These are phyloP conservation scores for Nasonia vitripennis DNA, from an alignment of 1,140 invertebrate genomes.

Conservation along the genomic window DNA sequence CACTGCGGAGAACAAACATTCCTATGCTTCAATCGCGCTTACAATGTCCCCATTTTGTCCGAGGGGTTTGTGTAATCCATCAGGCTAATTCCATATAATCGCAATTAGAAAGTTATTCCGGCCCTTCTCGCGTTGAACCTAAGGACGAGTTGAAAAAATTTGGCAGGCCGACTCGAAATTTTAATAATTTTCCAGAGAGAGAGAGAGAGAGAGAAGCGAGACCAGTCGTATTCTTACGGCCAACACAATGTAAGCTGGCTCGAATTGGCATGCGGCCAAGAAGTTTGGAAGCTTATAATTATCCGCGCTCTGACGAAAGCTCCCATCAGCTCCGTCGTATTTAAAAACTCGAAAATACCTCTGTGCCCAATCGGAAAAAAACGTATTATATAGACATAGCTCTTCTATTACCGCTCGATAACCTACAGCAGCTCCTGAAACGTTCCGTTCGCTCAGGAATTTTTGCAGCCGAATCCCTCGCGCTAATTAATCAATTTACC, in stretches of 20 bases:
- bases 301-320: not conserved
- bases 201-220: too few relatives aligned
- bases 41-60: too few relatives aligned
- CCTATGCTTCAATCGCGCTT: too few relatives aligned
- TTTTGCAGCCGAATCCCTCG: not conserved
- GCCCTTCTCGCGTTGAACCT: not conserved
- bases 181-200: too few relatives aligned
- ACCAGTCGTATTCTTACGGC: not conserved
- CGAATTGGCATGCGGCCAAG: not conserved
- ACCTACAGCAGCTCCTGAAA: not conserved
- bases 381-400: too few relatives aligned
- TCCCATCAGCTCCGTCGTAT: not conserved
- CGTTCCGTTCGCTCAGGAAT: not conserved
- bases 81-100: not conserved
- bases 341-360: not conserved
- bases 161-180: too few relatives aligned
- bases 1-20: slow-evolving; percentile 76
- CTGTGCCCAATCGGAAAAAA: too few relatives aligned
- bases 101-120: not conserved
- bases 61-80: slow-evolving; percentile 4
- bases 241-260: not conserved
- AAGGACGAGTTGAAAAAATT: not conserved
- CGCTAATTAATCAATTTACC: not conserved
- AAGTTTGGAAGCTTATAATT: not conserved
- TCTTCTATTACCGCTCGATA: too few relatives aligned